These are phyloP conservation scores for Apaloderma vittatum DNA, from an alignment of 2,113 vertebrate genomes.

Conservation along the genomic window DNA sequence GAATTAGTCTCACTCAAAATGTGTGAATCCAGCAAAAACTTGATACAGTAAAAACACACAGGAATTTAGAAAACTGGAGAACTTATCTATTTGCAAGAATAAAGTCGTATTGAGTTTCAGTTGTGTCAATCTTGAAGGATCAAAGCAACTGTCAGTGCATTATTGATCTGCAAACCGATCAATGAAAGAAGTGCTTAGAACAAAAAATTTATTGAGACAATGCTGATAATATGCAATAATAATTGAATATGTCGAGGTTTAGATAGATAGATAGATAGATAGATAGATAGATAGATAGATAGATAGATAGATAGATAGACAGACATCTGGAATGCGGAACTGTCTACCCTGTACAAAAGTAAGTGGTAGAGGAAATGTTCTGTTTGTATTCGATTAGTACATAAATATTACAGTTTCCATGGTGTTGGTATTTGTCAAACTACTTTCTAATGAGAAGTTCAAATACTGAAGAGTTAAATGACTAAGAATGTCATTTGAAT, in stretches of 20 bases:
- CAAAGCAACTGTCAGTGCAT: neutral
- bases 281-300: neutral
- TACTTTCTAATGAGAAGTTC: conserved; percentile 63
- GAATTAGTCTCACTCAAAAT: neutral
- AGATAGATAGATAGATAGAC: neutral
- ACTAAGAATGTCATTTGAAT: conserved; percentile 62
- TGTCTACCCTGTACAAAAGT: neutral
- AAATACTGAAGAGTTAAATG: conserved; percentile 64
- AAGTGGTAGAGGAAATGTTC: conserved; percentile 44
- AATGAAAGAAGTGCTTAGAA: neutral
- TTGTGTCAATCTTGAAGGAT: neutral
- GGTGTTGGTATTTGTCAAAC: conserved; percentile 64
- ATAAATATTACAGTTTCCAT: conserved; percentile 73
- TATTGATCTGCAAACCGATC: neutral
- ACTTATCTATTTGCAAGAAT: neutral
- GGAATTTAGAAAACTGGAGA: neutral
- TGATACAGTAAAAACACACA: neutral
- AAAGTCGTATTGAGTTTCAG: neutral
- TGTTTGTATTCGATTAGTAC: conserved; percentile 39
- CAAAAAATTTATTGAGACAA: neutral
- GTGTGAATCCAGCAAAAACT: neutral
- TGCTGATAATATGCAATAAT: neutral
- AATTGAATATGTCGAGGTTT: neutral
- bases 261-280: neutral
- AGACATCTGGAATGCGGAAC: conserved; percentile 60